A percentile compares a stretch with the other conserved stretches of the same genome.
Conservation (phyloP, 2,113 vertebrate genomes). For the Syngnathus typhle region DNA sequence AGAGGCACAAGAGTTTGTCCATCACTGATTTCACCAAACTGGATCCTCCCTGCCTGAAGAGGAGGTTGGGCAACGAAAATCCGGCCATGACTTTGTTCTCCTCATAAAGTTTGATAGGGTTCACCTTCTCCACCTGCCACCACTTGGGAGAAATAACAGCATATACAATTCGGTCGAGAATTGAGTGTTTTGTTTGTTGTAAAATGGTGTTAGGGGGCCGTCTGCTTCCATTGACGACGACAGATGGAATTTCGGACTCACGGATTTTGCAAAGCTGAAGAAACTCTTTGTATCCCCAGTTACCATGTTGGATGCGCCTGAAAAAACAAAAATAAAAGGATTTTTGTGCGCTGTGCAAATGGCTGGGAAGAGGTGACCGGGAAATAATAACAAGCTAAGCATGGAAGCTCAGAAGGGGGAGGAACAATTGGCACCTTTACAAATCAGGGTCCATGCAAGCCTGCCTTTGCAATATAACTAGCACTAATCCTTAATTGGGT, state of each 20-base stretch:
- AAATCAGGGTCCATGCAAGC: conserved; percentile 34
- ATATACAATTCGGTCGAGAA: conserved; percentile 10
- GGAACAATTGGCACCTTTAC: conserved; percentile 28
- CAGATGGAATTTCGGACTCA: conserved; percentile 72
- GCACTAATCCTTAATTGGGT: conserved; percentile 19
- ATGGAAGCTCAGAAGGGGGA: conserved; percentile 19
- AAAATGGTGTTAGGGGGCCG: conserved; percentile 22
- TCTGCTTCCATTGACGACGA: conserved; percentile 36
- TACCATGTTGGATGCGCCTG: conserved; percentile 98
- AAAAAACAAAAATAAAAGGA: conserved; percentile 58
- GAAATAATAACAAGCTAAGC: conserved; percentile 33
- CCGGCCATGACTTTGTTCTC: conserved; percentile 98
- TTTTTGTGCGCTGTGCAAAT: conserved; percentile 30
- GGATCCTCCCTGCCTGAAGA: conserved; percentile 89
- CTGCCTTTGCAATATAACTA: conserved; percentile 24
- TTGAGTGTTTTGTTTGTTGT: conserved; percentile 12
- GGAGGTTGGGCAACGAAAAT: conserved; percentile 92
- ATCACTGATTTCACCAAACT: conserved; percentile 78
- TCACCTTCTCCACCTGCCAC: conserved; percentile 99
- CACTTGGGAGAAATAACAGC: conserved; percentile 71
- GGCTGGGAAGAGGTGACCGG: conserved; percentile 25
- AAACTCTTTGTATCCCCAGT: conserved; percentile 99
- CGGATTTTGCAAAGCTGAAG: conserved; percentile 99
- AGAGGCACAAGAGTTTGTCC: conserved; percentile 84
- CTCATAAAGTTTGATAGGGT: conserved; percentile 96